phyloP scores from a whole-genome alignment of 2,888 invertebrate genomes.

The Trichogramma dendrolimi region DNA sequence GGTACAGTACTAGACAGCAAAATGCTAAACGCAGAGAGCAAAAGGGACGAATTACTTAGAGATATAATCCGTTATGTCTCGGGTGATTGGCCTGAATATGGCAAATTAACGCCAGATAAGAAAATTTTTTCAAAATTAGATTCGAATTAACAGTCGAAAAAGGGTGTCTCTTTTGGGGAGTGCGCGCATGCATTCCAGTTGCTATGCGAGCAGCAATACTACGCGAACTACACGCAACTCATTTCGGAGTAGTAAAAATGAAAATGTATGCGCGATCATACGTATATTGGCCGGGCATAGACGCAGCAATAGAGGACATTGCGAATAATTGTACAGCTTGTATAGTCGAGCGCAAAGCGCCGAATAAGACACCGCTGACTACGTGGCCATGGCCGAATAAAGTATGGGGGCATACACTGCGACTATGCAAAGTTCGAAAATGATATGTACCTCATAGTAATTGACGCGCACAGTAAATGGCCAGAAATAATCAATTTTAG shows the following conservation, averaged over 20 bases:
- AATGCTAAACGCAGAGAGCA: constrained; percentile 12
- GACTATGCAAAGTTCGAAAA: constrained; percentile 31
- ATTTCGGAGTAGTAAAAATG: constrained; percentile 30
- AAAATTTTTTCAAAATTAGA: constrained; percentile 4
- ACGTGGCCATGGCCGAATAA: constrained; percentile 24
- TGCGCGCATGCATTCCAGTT: constrained; percentile 21
- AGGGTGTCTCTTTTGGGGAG: constrained; percentile 26
- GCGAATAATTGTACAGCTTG: constrained; percentile 26
- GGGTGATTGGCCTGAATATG: not conserved
- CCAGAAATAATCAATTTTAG: constrained; percentile 31
- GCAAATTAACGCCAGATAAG: constrained; percentile 1
- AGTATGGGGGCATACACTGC: constrained; percentile 31
- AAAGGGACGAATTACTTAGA: not conserved
- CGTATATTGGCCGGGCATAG: constrained; percentile 29
- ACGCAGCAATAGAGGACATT: constrained; percentile 16
- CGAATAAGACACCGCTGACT: constrained; percentile 25
- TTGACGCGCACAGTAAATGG: constrained; percentile 34
- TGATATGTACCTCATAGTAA: constrained; percentile 31
- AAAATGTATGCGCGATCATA: constrained; percentile 29
- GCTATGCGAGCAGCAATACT: constrained; percentile 15
- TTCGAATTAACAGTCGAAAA: constrained; percentile 24
- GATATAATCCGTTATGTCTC: not conserved
- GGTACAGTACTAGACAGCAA: constrained; percentile 7
- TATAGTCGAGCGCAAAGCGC: constrained; percentile 20
- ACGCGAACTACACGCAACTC: constrained; percentile 25